Conservation (phyloP, 2,113 vertebrate species). For the Thalassoma bifasciatum region DNA sequence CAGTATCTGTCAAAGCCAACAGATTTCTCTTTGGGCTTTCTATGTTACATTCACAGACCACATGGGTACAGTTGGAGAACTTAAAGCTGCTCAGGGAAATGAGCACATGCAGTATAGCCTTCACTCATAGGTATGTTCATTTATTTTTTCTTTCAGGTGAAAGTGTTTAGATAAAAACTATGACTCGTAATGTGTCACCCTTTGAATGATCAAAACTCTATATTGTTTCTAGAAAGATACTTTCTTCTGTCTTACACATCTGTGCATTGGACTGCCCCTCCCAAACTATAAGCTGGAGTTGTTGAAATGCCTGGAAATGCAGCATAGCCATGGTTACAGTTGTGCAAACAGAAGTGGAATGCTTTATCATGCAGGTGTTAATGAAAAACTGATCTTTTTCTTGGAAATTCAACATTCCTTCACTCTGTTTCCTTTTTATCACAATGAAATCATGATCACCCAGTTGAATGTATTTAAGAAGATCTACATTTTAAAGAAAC, state of each 20-base stretch:
- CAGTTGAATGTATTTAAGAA: conserved; percentile 8
- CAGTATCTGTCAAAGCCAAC: conserved; percentile 39
- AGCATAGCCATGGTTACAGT: too few relatives aligned
- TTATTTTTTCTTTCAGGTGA: conserved; percentile 20
- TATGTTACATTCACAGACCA: conserved; percentile 28
- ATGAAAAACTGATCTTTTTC: not conserved
- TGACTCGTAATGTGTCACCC: conserved; percentile 28
- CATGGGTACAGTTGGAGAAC: conserved; percentile 32
- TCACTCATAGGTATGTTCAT: conserved; percentile 18
- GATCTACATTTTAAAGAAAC: conserved; percentile 11
- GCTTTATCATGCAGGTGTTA: not conserved
- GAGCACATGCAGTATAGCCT: conserved; percentile 11
- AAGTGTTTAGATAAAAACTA: not conserved
- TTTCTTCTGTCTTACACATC: conserved; percentile 18
- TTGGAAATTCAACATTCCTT: not conserved
- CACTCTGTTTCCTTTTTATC: conserved; percentile 5
- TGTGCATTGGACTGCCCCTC: not conserved
- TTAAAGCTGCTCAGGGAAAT: conserved; percentile 37
- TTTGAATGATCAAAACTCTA: not conserved
- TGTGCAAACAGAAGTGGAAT: not conserved
- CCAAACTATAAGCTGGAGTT: not conserved
- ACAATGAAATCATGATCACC: conserved; percentile 10
- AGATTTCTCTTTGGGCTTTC: conserved; percentile 38
- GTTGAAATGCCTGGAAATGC: not conserved
- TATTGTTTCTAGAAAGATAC: not conserved